Percentiles rank a stretch among this genome's conserved stretches.
Evolutionary conservation across 2,888 invertebrate species (phyloP).

Genomic region (Tipula vernalis): DNA sequence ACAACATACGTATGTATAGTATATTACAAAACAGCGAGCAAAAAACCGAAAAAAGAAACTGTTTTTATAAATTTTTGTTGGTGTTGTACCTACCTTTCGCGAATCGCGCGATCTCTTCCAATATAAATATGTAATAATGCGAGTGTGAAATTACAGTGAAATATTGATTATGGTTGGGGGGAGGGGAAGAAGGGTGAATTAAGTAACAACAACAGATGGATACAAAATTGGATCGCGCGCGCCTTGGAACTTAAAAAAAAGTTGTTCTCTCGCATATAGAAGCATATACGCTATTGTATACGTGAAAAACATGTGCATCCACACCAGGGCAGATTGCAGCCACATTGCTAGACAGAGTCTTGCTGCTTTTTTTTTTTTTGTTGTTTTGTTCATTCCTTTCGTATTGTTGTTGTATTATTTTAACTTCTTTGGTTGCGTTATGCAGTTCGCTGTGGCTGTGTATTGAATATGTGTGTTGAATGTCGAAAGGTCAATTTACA

Average conservation of each 20-base stretch:
- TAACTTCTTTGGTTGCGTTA: not conserved
- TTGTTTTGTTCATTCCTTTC: not conserved
- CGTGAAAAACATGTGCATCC: not conserved
- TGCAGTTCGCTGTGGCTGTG: not conserved
- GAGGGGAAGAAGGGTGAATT: not conserved
- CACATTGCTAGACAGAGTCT: not conserved
- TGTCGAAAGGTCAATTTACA: not conserved
- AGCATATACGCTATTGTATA: not conserved
- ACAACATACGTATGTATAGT: not conserved
- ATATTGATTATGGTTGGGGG: not conserved
- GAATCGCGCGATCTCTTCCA: not conserved
- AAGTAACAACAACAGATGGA: not conserved
- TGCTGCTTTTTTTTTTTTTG: not conserved
- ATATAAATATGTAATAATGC: not conserved
- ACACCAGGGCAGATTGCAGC: not conserved
- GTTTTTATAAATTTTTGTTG: not conserved
- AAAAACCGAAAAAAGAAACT: not conserved
- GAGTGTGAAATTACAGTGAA: slow-evolving; percentile 6
- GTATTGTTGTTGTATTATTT: not conserved
- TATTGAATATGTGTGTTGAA: not conserved
- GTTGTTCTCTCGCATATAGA: not conserved
- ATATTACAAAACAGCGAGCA: not conserved
- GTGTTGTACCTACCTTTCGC: not conserved
- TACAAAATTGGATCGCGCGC: not conserved
- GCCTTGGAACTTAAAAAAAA: not conserved